Evolutionary conservation across 2,797 vertebrate species (phyloP).

Genomic region (Sebastes vulpes): DNA sequence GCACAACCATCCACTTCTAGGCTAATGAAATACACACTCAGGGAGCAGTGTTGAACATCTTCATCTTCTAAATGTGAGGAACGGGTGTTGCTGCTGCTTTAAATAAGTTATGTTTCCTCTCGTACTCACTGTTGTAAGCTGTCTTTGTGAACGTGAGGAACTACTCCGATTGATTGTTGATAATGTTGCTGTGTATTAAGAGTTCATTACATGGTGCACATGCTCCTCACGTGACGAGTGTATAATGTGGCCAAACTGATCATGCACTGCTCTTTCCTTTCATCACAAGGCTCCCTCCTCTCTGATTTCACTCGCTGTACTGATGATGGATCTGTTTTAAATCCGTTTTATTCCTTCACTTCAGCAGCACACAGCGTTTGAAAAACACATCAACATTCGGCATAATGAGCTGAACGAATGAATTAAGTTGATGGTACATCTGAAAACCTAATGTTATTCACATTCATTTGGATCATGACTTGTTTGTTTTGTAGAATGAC

Average conservation of each 20-base stretch:
- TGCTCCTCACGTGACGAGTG: slow-evolving; percentile 34
- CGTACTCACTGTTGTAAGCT: background rate
- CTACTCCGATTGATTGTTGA: background rate
- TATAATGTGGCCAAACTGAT: background rate
- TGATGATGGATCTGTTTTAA: background rate
- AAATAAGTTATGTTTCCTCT: background rate
- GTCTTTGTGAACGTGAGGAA: background rate
- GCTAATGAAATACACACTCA: background rate
- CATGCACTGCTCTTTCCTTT: background rate
- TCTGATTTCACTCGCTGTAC: background rate
- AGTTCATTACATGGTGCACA: slow-evolving; percentile 12
- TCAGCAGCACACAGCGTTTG: background rate
- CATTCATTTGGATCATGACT: background rate
- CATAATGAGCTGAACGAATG: background rate
- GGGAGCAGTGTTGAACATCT: background rate
- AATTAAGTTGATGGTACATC: background rate
- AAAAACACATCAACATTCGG: background rate
- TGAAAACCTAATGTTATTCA: background rate
- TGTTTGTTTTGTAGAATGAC: background rate
- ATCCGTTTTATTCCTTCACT: slow-evolving; percentile 9
- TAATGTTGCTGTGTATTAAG: slow-evolving; percentile 1
- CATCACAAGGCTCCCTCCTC: slow-evolving; percentile 4
- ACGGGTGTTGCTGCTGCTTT: background rate
- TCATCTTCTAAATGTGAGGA: background rate
- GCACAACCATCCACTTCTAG: background rate